Conservation (phyloP, 2,113 vertebrate genomes). For the Hippocampus barbouri region DNA sequence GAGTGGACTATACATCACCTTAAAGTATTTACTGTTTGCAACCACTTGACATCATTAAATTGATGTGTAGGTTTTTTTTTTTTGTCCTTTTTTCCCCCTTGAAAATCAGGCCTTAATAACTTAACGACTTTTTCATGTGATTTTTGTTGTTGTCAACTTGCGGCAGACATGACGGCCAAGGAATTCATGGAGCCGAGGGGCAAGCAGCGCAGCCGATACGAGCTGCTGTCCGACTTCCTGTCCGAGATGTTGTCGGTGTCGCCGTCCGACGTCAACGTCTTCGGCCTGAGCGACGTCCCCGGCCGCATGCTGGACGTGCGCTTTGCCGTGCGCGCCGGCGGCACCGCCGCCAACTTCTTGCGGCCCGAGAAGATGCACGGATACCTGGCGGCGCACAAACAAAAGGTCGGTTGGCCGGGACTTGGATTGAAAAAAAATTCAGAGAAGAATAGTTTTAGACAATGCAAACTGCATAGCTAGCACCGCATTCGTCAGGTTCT, state of each 20-base stretch:
- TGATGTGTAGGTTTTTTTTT: too few species aligned
- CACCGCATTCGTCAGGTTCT: too few species aligned
- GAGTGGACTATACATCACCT: too few species aligned
- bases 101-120: too few species aligned
- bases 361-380: conserved; percentile 78
- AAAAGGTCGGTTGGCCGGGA: conserved; percentile 62
- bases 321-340: conserved; percentile 64
- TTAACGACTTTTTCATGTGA: background rate
- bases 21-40: too few species aligned
- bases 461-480: too few species aligned
- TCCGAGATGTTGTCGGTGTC: conserved; percentile 73
- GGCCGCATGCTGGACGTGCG: conserved; percentile 74
- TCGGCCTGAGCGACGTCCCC: conserved; percentile 69
- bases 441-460: too few species aligned
- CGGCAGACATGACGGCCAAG: conserved; percentile 75
- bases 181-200: conserved; percentile 77
- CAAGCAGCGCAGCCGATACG: conserved; percentile 61
- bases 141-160: background rate
- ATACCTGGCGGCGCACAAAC: conserved; percentile 76
- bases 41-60: too few species aligned
- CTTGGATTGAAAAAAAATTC: too few species aligned
- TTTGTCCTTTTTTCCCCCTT: too few species aligned
- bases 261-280: conserved; percentile 69
- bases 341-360: conserved; percentile 47
- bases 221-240: conserved; percentile 74